phyloP scores from a whole-genome alignment of 1,140 invertebrate genomes.

The Neomicropteryx cornuta region DNA sequence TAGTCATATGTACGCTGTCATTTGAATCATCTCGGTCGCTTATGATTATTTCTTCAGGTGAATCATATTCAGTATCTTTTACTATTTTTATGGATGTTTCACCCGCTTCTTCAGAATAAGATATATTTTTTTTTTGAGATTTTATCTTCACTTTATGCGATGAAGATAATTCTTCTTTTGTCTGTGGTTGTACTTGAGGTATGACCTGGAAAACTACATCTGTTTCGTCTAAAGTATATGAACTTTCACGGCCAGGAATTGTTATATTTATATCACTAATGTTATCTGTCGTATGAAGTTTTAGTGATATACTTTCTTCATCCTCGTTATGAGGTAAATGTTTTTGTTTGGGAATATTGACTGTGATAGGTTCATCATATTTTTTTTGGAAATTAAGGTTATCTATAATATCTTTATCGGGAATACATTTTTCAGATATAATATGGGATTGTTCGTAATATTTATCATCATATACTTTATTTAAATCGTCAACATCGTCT shows the following conservation, averaged over 20 bases:
- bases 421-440: too few species aligned
- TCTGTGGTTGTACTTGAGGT: constrained; percentile 36
- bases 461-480: too few species aligned
- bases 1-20: constrained; percentile 40
- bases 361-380: too few species aligned
- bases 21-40: constrained; percentile 34
- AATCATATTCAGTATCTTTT: constrained; percentile 53
- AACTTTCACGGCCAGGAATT: constrained; percentile 25
- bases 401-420: too few species aligned
- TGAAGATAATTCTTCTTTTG: constrained; percentile 70
- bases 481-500: too few species aligned
- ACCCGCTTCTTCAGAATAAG: constrained; percentile 55
- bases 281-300: too few species aligned
- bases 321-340: too few species aligned
- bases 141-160: constrained; percentile 63
- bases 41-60: constrained; percentile 30
- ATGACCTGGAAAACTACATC: constrained; percentile 45
- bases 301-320: too few species aligned
- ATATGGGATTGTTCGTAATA: too few species aligned
- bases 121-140: constrained; percentile 48
- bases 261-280: constrained; percentile 21
- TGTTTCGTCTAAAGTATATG: constrained; percentile 47
- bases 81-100: constrained; percentile 57
- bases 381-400: too few species aligned
- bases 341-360: too few species aligned